Base-by-base conservation (phyloP, 2,888 invertebrate genomes). In the Euplagia quadripunctaria region DNA sequence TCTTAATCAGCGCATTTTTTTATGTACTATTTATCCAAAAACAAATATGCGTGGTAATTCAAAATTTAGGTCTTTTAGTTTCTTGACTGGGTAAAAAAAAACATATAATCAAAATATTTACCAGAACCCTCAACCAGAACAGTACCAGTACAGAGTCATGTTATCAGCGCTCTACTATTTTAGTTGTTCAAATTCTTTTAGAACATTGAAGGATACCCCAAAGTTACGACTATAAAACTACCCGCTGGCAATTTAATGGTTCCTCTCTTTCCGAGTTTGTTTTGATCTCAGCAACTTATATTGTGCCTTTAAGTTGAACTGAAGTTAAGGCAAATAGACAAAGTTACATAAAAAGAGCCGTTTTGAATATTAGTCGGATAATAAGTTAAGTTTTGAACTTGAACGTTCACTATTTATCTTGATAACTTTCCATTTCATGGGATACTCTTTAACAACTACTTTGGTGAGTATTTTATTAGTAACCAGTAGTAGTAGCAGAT, bases 201-300 rank as follows among this genome's bases (percentile, higher is more conserved):
- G 9, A 46, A 46, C 4, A 46, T 46, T 46, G 43, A 9, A 20
- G 20, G 4, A 58, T 11, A 58, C n/a, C 58, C 20, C 55, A 58
- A 43, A 68, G n/a, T 20, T 43, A 68, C 68, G 58, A 4, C 58
- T 61, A 68, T 64, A 70, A 64, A 64, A 65, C 42, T 43, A 65
- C 17, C 58, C 61, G 17, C 8, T 64, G 42, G 70, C 61, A 68
- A 66, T 73, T 70, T 72, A 64, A 72, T 49, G 58, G 68, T 68
- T 64, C n/a, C 14, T 65, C 64, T 66, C 42, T 12, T 12, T 61
- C 51, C n/a, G 42, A 68, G 51, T 61, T 68, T 66, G 55, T 76
- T 55, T 76, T 68, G 65, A 76, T 74, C 71, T 72, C 69, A 41
- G 52, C 42, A 76, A 76, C 20, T 76, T 80, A 63, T 63, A 71